Conservation (phyloP, 1,140 invertebrate species). For the Magallana gigas region DNA sequence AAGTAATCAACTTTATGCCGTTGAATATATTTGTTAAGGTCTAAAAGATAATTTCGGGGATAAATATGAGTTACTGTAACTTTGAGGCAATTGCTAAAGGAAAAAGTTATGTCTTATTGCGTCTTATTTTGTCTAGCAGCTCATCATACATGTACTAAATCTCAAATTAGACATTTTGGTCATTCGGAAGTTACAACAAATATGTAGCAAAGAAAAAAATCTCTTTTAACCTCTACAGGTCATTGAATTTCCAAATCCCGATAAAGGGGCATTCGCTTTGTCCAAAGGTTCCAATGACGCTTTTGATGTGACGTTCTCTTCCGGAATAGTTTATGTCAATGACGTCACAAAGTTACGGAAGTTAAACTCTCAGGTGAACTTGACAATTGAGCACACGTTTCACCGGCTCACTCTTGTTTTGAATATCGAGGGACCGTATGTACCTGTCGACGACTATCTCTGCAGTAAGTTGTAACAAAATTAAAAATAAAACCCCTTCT, state of each 20-base stretch:
- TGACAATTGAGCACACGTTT: slow-evolving; percentile 1
- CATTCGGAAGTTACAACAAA: no score
- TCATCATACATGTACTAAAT: no score
- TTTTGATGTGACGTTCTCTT: slow-evolving; percentile 22
- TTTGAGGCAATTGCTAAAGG: no score
- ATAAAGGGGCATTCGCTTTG: slow-evolving; percentile 1
- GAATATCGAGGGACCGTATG: neutral
- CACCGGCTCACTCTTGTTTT: neutral
- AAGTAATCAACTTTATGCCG: no score
- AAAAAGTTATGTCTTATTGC: no score
- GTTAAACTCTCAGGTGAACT: slow-evolving; percentile 23
- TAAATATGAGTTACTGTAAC: no score
- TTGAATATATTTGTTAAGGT: no score
- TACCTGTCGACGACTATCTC: neutral
- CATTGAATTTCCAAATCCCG: neutral
- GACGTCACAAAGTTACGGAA: neutral
- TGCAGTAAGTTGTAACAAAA: neutral
- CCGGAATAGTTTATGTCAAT: slow-evolving; percentile 16
- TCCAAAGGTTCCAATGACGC: neutral
- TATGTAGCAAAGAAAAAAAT: no score
- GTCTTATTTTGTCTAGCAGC: no score
- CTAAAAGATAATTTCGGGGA: no score
- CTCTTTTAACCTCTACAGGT: neutral
- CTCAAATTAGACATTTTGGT: no score
- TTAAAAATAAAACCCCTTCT: no score